Evolutionary conservation across 2,888 invertebrate genomes (phyloP).

Genomic region (Phorcus lineatus): DNA sequence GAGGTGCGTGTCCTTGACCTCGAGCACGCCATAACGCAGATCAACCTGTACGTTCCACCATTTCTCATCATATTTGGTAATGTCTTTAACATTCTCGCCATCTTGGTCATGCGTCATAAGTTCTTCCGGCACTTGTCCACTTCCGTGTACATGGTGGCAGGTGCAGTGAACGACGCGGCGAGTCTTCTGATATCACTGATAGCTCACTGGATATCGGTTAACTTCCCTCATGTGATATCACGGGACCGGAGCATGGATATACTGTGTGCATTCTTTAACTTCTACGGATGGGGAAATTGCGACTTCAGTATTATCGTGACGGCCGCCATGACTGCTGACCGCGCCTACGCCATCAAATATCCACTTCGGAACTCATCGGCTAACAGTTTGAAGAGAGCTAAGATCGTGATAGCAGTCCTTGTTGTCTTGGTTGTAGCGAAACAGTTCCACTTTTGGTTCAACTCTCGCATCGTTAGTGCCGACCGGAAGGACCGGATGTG

Average conservation of each 20-base stretch:
- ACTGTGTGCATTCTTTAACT: constrained; percentile 65
- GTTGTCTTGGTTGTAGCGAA: constrained; percentile 28
- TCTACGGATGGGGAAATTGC: constrained; percentile 61
- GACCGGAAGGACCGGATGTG: constrained; percentile 37
- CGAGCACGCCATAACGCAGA: constrained; percentile 18
- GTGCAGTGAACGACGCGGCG: constrained; percentile 54
- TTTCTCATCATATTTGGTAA: constrained; percentile 56
- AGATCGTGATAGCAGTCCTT: constrained; percentile 25
- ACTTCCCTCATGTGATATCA: constrained; percentile 49
- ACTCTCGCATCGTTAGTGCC: constrained; percentile 29
- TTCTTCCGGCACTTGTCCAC: constrained; percentile 59
- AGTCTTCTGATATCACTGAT: constrained; percentile 53
- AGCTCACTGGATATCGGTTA: constrained; percentile 62
- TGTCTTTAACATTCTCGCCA: constrained; percentile 53
- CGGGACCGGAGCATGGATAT: constrained; percentile 44
- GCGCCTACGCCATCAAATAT: constrained; percentile 57
- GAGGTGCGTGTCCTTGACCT: background rate
- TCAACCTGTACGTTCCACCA: constrained; percentile 57
- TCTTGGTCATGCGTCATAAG: constrained; percentile 59
- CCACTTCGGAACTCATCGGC: constrained; percentile 50
- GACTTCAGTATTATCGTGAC: constrained; percentile 60
- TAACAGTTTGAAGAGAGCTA: constrained; percentile 48
- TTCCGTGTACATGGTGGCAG: constrained; percentile 58
- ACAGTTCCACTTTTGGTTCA: constrained; percentile 38
- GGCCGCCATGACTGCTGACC: constrained; percentile 59